Base-by-base conservation (phyloP, 2,797 vertebrate species). In the Ceyx erithaca region DNA sequence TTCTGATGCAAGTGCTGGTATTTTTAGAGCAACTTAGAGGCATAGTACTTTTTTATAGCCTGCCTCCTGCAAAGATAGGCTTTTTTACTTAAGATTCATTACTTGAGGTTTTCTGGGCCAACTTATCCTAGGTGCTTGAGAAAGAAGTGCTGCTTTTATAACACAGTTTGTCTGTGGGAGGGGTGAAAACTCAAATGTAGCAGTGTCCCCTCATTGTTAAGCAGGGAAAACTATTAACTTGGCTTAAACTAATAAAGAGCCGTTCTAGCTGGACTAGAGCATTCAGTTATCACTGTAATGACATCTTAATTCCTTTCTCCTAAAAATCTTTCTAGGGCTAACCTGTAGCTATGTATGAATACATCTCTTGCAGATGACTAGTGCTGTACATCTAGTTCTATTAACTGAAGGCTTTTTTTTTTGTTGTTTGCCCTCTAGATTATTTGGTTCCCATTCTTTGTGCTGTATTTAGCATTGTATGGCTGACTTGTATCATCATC, bases 401-500 rank as follows among this genome's bases (percentile, higher is more conserved):
- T 62, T 93, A 86, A 96, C 68, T 7, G 2, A 12, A 92, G 13
- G 12, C 16, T 71, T 70, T 37, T 19, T 13, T 20, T 84, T 45
- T 83, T 73, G 31, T 57, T 4, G 4, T 87, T 91, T 96, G 7
- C 20, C 64, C 75, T 43, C 30, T 94, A 99, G 99, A 98, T 85
- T 98, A 98, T 96, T 97, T 99, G 96, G 98, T 99, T 54, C 98
- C 98, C 0, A 96, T 98, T 89, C 97, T 99, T 84, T 98, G 98
- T n/a, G 97, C 94, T 1, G 96, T 99, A 46, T 99, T 99, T 97
- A 98, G 98, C 30, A 79, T 98, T 89, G 98, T 99, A 30, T 99
- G 99, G 98, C 95, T 99, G 95, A 98, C 98, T 81, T 99, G 99
- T 63, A 98, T 98, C 63, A 98, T 98, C 21, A 96, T 99, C 52